Evolutionary conservation across 1,140 invertebrate species (phyloP).

Genomic region (Hycleus phaleratus): DNA sequence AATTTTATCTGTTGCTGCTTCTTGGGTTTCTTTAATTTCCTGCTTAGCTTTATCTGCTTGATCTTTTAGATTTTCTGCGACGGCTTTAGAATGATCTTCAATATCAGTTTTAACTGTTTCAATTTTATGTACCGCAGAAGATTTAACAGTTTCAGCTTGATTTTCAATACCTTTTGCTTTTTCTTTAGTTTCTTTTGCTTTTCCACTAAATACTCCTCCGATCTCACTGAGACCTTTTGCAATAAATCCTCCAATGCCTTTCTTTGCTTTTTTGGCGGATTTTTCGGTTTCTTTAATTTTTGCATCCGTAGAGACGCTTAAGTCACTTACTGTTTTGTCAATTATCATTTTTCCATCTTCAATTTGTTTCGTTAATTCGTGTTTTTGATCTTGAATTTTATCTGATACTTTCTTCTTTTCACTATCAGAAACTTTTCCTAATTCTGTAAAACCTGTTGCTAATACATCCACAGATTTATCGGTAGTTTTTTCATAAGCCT

Average conservation of each 20-base stretch:
- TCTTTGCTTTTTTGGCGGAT: not conserved
- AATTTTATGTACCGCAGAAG: too few relatives aligned
- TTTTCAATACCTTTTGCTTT: not conserved
- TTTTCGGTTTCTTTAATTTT: not conserved
- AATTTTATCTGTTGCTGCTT: not conserved
- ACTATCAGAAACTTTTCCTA: not conserved
- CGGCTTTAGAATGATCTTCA: not conserved
- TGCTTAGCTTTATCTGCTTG: constrained; percentile 1
- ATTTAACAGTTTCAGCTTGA: not conserved
- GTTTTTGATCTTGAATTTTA: not conserved
- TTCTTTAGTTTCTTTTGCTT: not conserved
- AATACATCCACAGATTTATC: not conserved
- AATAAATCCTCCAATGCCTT: not conserved
- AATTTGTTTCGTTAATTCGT: too few relatives aligned
- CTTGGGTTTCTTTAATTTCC: not conserved
- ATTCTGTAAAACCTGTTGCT: not conserved
- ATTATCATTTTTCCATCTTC: not conserved
- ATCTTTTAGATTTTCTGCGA: not conserved
- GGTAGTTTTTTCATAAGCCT: too few relatives aligned
- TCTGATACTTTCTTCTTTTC: not conserved
- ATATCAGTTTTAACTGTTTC: too few relatives aligned
- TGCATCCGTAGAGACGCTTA: not conserved
- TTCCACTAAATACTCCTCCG: not conserved
- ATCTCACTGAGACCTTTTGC: not conserved
- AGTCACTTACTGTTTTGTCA: not conserved